Percentiles rank a stretch among this genome's conserved stretches.
phyloP scores from a whole-genome alignment of 2,797 vertebrate species.

The Typhlichthys subterraneus region DNA sequence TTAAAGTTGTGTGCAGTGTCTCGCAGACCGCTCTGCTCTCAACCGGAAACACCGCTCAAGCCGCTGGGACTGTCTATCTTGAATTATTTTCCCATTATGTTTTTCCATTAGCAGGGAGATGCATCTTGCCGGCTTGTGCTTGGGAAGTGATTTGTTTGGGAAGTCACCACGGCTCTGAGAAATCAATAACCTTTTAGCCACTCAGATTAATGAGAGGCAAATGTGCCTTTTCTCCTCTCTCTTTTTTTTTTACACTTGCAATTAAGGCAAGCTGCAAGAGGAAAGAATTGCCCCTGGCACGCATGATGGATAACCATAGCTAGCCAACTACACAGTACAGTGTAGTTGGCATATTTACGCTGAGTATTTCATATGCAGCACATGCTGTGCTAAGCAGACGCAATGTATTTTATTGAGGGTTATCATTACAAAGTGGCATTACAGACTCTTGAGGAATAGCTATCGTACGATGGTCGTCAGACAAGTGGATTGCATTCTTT shows the following conservation, averaged over 20 bases:
- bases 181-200: slow-evolving; percentile 83
- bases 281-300: slow-evolving; percentile 59
- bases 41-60: slow-evolving; percentile 36
- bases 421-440: slow-evolving; percentile 22
- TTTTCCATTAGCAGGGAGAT: slow-evolving; percentile 74
- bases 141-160: slow-evolving; percentile 79
- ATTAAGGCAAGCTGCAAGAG: slow-evolving; percentile 58
- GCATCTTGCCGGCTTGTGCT: slow-evolving; percentile 65
- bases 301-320: slow-evolving; percentile 64
- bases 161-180: slow-evolving; percentile 72
- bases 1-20: slow-evolving; percentile 39
- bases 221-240: slow-evolving; percentile 68
- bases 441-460: slow-evolving; percentile 3
- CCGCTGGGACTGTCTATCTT: slow-evolving; percentile 40
- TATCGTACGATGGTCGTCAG: neutral
- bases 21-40: slow-evolving; percentile 50
- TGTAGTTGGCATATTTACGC: slow-evolving; percentile 60
- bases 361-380: slow-evolving; percentile 11
- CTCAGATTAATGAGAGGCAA: slow-evolving; percentile 79
- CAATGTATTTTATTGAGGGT: neutral
- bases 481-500: slow-evolving; percentile 5
- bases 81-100: slow-evolving; percentile 74
- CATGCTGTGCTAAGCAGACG: slow-evolving; percentile 35
- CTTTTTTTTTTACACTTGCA: slow-evolving; percentile 63
- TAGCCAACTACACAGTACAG: slow-evolving; percentile 48